phyloP scores from a whole-genome alignment of 2,113 vertebrate species.

The Gasterosteus nipponicus region DNA sequence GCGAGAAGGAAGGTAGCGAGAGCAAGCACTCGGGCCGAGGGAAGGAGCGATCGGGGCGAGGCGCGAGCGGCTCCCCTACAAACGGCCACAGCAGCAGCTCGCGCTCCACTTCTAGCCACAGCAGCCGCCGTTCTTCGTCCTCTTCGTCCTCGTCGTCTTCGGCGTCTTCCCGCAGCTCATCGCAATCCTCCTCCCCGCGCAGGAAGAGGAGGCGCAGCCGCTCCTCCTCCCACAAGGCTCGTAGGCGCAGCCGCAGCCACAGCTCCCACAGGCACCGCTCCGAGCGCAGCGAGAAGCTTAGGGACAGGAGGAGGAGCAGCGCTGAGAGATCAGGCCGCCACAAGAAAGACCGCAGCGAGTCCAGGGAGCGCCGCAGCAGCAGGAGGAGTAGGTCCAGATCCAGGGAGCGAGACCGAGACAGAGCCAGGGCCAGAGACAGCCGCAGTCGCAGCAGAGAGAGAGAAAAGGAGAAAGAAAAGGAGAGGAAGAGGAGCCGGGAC shows the following conservation, averaged over 20 bases:
- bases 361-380: conserved; percentile 86
- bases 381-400: conserved; percentile 79
- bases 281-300: conserved; percentile 83
- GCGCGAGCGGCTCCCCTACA: conserved; percentile 82
- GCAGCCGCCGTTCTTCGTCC: conserved; percentile 88
- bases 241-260: conserved; percentile 86
- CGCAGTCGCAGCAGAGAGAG: conserved; percentile 87
- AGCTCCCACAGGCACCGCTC: conserved; percentile 84
- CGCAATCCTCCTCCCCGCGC: conserved; percentile 87
- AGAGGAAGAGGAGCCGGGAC: conserved; percentile 84
- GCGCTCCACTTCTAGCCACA: conserved; percentile 86
- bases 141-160: conserved; percentile 92
- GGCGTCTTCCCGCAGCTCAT: conserved; percentile 90
- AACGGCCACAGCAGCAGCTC: conserved; percentile 89
- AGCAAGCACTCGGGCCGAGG: conserved; percentile 85
- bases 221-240: conserved; percentile 89
- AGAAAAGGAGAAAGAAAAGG: conserved; percentile 79
- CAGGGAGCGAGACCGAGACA: conserved; percentile 83
- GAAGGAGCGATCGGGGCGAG: conserved; percentile 84
- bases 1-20: conserved; percentile 85
- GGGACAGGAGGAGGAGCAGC: conserved; percentile 86
- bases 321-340: conserved; percentile 84
- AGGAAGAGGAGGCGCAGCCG: conserved; percentile 77
- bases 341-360: conserved; percentile 83
- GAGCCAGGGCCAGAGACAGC: conserved; percentile 83